A percentile compares a stretch with the other conserved stretches of the same genome.
phyloP scores from a whole-genome alignment of 2,113 vertebrate genomes.

The Prunella himalayana region DNA sequence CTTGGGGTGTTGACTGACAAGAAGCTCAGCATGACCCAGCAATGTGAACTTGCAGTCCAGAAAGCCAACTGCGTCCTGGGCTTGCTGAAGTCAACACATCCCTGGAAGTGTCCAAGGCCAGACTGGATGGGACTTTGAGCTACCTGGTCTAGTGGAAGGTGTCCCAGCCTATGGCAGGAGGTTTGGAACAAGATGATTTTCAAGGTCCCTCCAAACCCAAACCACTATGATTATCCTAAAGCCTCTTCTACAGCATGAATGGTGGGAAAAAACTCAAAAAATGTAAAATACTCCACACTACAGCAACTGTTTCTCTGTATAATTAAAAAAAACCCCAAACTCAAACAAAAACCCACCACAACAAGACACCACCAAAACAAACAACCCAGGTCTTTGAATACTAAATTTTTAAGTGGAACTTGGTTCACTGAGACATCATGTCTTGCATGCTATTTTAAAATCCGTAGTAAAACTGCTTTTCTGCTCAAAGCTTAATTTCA shows the following conservation, averaged over 20 bases:
- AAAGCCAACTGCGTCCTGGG: not conserved
- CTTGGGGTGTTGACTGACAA: not conserved
- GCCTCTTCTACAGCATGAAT: not conserved
- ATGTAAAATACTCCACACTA: not conserved
- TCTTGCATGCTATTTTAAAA: not conserved
- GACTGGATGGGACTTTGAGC: not conserved
- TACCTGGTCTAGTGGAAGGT: not conserved
- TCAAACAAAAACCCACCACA: not conserved
- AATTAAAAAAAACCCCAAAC: not conserved
- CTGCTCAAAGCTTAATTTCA: not conserved
- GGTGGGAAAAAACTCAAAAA: rapidly evolving
- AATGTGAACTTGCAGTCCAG: not conserved
- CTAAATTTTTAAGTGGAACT: not conserved
- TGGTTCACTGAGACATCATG: not conserved
- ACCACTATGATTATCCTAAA: not conserved
- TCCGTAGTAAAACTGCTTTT: not conserved
- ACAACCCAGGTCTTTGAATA: not conserved
- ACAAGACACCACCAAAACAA: not conserved
- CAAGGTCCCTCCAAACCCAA: not conserved
- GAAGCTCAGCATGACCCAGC: not conserved
- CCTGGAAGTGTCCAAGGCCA: not conserved
- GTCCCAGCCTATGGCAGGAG: not conserved
- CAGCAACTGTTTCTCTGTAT: not conserved
- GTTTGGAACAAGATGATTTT: not conserved
- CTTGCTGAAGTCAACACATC: not conserved